Evolutionary conservation across 92 coral and sea anemone genomes (phyloP), one percentile per base, ranked within the genome.

Genomic region (Porites lobata): DNA sequence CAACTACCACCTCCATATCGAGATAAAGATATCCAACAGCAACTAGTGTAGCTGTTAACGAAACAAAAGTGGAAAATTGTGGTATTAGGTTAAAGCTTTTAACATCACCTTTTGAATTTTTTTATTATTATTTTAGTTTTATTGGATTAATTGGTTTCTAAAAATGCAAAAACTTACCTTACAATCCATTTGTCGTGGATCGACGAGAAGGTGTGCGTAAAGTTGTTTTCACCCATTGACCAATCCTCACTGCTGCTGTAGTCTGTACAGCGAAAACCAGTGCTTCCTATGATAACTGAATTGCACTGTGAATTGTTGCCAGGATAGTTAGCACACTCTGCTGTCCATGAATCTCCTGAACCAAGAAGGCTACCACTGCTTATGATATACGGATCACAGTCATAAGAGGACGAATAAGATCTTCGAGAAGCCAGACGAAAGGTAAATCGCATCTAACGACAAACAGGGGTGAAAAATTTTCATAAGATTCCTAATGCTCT

Each of bases 391-490:
- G 50, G 32, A 29, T 85, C 87, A 32, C 93, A 90, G 13, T 21
- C 24, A 72, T 90, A 75, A 2, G 50, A 8, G 10, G 38, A 52
- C 19, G 79, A 65, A 52, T 14, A 77, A 8, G 94, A 76, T 14
- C 89, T 66, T 82, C 94, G 88, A 61, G 72, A 88, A 22, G 92
- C 94, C 72, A 91, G 69, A 20, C 89, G 92, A 50, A 88, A 91
- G 57, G 54, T 77, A 75, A 91, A 91, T 9, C 50, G 52, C 9
- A 88, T 53, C 91, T 88, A 32, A 57, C 10, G 5, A 9, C 50
- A 26, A 18, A 17, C 0, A 7, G 17, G 1, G 56, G 20, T 17
- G 6, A 47, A 20, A 43, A 12, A 11, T 73, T 3, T 8, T 47
- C 17, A 51, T 1, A 2, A 19, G 21, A 7, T 5, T 21, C 61